A percentile compares a stretch with the other conserved stretches of the same genome.
phyloP scores from a whole-genome alignment of 2,113 vertebrate species.

The Speoplatyrhinus poulsoni region DNA sequence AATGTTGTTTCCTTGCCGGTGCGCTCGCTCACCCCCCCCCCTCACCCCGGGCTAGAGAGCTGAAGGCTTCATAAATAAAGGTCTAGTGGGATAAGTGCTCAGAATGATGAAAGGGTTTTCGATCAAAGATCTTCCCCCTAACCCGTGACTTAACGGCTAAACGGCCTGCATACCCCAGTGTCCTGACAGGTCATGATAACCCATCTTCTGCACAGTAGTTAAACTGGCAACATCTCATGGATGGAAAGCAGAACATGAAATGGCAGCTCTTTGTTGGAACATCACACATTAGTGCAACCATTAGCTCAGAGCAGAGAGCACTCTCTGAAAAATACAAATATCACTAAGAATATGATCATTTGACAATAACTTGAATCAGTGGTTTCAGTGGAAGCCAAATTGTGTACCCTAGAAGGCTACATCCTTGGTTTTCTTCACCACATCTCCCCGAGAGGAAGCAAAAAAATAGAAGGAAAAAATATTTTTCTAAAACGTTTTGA shows the following conservation, averaged over 20 bases:
- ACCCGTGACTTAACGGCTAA: conserved; percentile 45
- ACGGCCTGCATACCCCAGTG: conserved; percentile 33
- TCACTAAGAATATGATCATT: no score
- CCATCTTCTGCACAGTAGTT: conserved; percentile 19
- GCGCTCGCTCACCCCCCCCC: not conserved
- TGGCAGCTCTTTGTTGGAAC: conserved; percentile 24
- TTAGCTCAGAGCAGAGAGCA: not conserved
- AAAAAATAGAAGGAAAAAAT: not conserved
- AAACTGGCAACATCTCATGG: conserved; percentile 28
- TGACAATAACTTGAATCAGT: no score
- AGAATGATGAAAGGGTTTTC: conserved; percentile 52
- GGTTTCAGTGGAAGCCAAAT: no score
- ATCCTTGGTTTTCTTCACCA: not conserved
- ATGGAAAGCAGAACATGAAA: conserved; percentile 46
- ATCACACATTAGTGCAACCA: conserved; percentile 20
- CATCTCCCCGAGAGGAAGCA: not conserved
- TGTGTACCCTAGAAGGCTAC: no score
- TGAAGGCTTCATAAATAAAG: conserved; percentile 23
- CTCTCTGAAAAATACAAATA: no score
- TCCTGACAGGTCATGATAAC: conserved; percentile 35
- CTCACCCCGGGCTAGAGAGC: conserved; percentile 21
- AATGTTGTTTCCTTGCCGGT: conserved; percentile 24
- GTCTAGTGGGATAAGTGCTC: conserved; percentile 25
- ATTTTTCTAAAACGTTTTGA: no score
- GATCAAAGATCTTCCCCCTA: conserved; percentile 19